Evolutionary conservation across 2,888 invertebrate genomes (phyloP), one percentile per base, ranked within the genome.

Genomic region (Metellina segmentata): DNA sequence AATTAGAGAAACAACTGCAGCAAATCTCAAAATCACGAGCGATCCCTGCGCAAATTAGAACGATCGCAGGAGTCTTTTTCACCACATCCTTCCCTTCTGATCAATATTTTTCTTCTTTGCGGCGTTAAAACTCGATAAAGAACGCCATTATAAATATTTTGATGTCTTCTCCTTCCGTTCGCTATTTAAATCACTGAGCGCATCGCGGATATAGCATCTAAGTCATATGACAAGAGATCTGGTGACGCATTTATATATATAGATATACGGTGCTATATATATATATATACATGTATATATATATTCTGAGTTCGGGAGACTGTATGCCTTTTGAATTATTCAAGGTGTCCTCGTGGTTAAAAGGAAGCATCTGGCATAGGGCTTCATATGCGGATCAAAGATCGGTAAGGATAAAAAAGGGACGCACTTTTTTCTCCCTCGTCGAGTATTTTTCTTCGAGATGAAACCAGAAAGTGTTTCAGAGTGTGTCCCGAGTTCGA

Each of bases 321-420:
- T 81, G 52, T 78, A 86, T 78, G 77, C 83, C 89, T 90, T 79
- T 79, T 90, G 89, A 90, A 90, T 90, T 79, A 90, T 90, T 90
- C 89, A 90, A 85, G 85, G 69, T 85, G 72, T 90, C 20, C 71
- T 53, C 49, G 34, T 71, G 72, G 83, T 78, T 90, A 90, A 85
- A 90, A 90, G 72, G 72, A 87, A 72, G 85, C 89, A 85, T 85
- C 78, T 83, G 79, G 89, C 79, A 85, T 85, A 69, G 61, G 72
- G 53, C 89, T 89, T 71, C 78, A 85, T 83, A 20, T 85, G 49
- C 61, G 85, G 89, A 85, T 90, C 89, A 85, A 61, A 85, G 83
- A 90, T 89, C 89, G 75, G 71, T n/a, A 61, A 61, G 82, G 82
- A 83, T 79, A 83, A 83, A 85, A 87, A 85, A 82, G 75, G 82